Evolutionary conservation across 2,888 invertebrate species (phyloP), one percentile per base, ranked within the genome.

Genomic region (Apodemia hepburni): DNA sequence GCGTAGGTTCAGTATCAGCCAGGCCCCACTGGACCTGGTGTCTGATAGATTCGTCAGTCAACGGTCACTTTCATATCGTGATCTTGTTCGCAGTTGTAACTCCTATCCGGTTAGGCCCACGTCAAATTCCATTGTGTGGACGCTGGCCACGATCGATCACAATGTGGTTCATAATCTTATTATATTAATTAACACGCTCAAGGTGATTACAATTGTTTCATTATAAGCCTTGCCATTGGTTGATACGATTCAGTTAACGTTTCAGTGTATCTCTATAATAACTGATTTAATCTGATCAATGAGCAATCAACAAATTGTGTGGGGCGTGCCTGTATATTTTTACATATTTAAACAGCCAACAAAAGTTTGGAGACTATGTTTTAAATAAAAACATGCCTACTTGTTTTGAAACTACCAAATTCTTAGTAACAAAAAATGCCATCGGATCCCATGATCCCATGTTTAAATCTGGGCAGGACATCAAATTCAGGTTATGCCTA

Each of bases 111-210:
- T 66, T 67, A 64, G 61, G 66, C 70, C 71, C 69, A 70, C 72
- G 70, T 70, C 61, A 70, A 71, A 71, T 70, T 72, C 73, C 69
- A 69, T 68, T 66, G 68, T 68, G 66, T 54, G 15, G 58, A 60
- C 68, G 65, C 57, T 63, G 60, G 64, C 61, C 72, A 73, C 82
- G 73, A 88, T 89, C 88, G 79, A 88, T 89, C 89, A 89, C 79
- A 81, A 82, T 86, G 83, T 86, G 70, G 81, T 78, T 76, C 80
- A 82, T 84, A 80, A 85, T 83, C 83, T 80, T 84, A 82, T 84
- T 84, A 84, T 82, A 63, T 59, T 63, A 64, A 64, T 64, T 64
- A 64, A 57, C 45, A 61, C 54, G 17, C 62, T 78, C 61, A 61
- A 61, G 61, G 61, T 61, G 57, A 63, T 57, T 57, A 29, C 57